These are phyloP conservation scores for Ormyrus labotus DNA, from an alignment of 2,888 invertebrate species.

Conservation along the genomic window DNA sequence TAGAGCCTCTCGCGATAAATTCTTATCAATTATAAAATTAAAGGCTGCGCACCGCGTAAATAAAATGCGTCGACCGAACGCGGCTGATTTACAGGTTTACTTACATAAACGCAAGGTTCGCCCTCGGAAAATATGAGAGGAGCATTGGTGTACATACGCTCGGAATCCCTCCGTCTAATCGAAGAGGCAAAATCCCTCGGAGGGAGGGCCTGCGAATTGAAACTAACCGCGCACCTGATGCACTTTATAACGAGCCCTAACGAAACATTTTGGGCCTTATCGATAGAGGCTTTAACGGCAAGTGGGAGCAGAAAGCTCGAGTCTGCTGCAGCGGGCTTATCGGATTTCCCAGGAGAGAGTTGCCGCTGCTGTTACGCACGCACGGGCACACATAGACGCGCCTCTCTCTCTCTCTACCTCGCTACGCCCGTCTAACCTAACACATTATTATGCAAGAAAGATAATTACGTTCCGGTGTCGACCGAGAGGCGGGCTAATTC, in stretches of 20 bases:
- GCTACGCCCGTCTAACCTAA: constrained; percentile 6
- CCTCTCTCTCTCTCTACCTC: neutral
- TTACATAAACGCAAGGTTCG: too few species aligned
- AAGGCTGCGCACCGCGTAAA: neutral
- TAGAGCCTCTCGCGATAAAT: too few species aligned
- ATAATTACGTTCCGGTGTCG: constrained; percentile 52
- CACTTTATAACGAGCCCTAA: constrained; percentile 31
- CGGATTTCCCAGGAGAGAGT: constrained; percentile 54
- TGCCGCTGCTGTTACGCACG: neutral
- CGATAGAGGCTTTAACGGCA: constrained; percentile 2
- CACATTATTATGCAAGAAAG: constrained; percentile 54
- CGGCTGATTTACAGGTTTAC: too few species aligned
- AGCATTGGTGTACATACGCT: too few species aligned
- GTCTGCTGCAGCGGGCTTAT: constrained; percentile 46
- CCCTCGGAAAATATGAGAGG: too few species aligned
- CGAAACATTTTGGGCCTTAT: constrained; percentile 31
- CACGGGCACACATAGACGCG: neutral
- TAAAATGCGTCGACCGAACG: neutral
- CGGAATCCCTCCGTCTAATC: neutral
- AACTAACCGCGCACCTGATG: constrained; percentile 52
- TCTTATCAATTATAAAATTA: too few species aligned
- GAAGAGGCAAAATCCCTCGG: constrained; percentile 14
- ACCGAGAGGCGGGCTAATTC: neutral
- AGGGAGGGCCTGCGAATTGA: constrained; percentile 47
- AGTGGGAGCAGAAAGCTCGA: neutral